A percentile compares a stretch with the other conserved stretches of the same genome.
Conservation (phyloP, 2,797 vertebrate genomes). For the Sparidentex hasta region DNA sequence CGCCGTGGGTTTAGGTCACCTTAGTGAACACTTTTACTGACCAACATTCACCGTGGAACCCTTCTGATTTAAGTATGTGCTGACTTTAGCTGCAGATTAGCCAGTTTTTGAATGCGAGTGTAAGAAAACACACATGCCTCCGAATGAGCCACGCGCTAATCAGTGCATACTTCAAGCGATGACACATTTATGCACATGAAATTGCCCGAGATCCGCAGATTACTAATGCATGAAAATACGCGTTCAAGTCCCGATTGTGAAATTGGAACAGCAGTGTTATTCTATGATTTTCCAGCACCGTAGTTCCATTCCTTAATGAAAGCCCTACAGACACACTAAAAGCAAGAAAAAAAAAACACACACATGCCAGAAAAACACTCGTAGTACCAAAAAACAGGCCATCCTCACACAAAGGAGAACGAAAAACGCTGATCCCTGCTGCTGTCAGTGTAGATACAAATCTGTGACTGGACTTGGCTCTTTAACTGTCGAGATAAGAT, state of each 20-base stretch:
- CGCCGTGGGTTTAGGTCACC: conserved; percentile 15
- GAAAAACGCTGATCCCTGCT: conserved; percentile 30
- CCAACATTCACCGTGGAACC: background rate
- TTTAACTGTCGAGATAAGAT: conserved; percentile 6
- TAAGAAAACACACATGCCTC: background rate
- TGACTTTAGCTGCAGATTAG: background rate
- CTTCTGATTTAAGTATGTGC: background rate
- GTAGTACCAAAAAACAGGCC: conserved; percentile 43
- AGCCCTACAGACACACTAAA: conserved; percentile 22
- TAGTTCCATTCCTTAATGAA: conserved; percentile 8
- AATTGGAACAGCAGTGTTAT: background rate
- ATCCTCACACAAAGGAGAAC: conserved; percentile 15
- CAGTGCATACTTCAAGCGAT: background rate
- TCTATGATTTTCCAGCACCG: conserved; percentile 2
- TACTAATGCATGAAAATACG: background rate
- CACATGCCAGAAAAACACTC: conserved; percentile 20
- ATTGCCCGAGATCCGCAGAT: background rate
- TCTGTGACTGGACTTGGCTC: conserved; percentile 8
- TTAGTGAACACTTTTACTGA: conserved; percentile 31
- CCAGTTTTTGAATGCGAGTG: background rate
- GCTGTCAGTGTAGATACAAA: conserved; percentile 20
- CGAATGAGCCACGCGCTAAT: background rate
- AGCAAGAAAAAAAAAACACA: conserved; percentile 11
- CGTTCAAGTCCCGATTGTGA: background rate
- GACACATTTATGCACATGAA: background rate